phyloP scores from a whole-genome alignment of 2,888 invertebrate species.

The Ditylenchus weischeri region DNA sequence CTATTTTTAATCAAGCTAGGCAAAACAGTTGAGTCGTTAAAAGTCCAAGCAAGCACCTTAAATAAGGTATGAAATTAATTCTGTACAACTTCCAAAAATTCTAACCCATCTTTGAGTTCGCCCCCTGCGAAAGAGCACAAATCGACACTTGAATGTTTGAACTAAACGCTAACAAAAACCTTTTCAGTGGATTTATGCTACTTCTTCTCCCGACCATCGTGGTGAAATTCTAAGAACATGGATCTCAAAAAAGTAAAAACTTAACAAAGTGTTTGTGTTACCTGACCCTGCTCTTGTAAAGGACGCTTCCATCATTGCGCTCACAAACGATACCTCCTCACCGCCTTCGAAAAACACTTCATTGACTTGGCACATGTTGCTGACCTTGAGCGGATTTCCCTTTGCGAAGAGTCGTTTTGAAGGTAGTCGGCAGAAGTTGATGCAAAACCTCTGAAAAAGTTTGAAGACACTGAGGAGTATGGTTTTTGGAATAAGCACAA shows the following conservation, averaged over 20 bases:
- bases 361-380: slow-evolving; percentile 61
- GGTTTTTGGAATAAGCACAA: neutral
- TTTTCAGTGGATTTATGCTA: slow-evolving; percentile 36
- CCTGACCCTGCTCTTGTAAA: slow-evolving; percentile 64
- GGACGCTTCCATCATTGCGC: slow-evolving; percentile 75
- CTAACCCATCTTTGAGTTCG: slow-evolving; percentile 83
- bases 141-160: slow-evolving; percentile 30
- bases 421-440: slow-evolving; percentile 7
- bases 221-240: slow-evolving; percentile 42
- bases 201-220: slow-evolving; percentile 49
- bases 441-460: slow-evolving; percentile 21
- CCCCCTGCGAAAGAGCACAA: slow-evolving; percentile 67
- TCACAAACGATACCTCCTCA: slow-evolving; percentile 82
- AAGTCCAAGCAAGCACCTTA: slow-evolving; percentile 76
- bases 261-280: slow-evolving; percentile 39
- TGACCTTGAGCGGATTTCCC: slow-evolving; percentile 38
- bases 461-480: neutral
- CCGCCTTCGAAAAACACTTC: slow-evolving; percentile 69
- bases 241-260: too few relatives aligned
- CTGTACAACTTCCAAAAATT: too few relatives aligned
- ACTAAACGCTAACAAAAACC: slow-evolving; percentile 25
- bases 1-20: too few relatives aligned
- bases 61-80: too few relatives aligned
- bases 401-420: slow-evolving; percentile 8
- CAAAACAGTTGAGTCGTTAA: neutral